Percentiles rank a stretch among this genome's conserved stretches.
phyloP scores from a whole-genome alignment of 2,888 invertebrate genomes.

The Dendrolimus houi region DNA sequence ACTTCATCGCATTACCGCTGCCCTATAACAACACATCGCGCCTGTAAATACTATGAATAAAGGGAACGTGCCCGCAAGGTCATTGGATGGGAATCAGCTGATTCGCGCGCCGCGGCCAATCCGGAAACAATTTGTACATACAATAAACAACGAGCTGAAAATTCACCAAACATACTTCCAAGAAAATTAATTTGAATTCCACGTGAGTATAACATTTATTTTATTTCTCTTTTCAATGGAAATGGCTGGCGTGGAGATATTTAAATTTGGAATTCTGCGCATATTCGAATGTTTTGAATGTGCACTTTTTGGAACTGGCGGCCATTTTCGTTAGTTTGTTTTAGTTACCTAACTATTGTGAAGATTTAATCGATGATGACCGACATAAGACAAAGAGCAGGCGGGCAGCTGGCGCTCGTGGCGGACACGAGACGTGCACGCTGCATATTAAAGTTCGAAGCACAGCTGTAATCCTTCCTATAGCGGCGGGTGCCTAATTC shows the following conservation, averaged over 20 bases:
- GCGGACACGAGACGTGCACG: conserved; percentile 37
- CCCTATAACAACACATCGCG: conserved; percentile 34
- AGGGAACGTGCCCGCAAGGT: conserved; percentile 57
- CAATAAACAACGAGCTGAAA: conserved; percentile 8
- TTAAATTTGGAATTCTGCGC: background rate
- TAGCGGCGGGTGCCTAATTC: conserved; percentile 27
- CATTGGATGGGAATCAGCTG: conserved; percentile 67
- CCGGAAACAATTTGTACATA: conserved; percentile 48
- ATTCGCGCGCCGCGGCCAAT: conserved; percentile 49
- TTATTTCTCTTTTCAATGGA: conserved; percentile 9
- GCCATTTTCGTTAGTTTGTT: background rate
- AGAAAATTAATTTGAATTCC: conserved; percentile 17
- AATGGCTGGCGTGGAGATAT: background rate
- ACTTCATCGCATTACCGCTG: conserved; percentile 6
- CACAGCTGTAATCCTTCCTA: conserved; percentile 43
- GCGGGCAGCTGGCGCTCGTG: conserved; percentile 38
- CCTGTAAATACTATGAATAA: conserved; percentile 61
- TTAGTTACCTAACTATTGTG: conserved; percentile 10
- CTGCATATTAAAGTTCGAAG: conserved; percentile 51
- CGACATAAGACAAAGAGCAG: conserved; percentile 20
- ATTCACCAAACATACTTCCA: conserved; percentile 2
- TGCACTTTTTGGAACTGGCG: background rate
- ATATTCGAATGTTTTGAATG: background rate
- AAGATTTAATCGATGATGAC: conserved; percentile 7
- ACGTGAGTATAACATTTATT: conserved; percentile 36